Evolutionary conservation across 2,797 vertebrate species (phyloP).

Genomic region (Semaprochilodus insignis): DNA sequence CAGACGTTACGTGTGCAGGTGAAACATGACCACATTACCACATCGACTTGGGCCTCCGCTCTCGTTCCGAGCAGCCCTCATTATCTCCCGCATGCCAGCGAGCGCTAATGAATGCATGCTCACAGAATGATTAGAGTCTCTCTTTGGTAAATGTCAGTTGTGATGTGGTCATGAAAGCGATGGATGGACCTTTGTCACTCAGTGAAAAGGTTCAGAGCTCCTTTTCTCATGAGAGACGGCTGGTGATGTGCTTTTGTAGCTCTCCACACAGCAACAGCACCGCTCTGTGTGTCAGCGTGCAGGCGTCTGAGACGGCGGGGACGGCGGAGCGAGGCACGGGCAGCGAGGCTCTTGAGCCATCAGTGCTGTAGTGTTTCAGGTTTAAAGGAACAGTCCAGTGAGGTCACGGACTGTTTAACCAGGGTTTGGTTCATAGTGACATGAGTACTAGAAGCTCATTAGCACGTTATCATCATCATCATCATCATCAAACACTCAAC

Average conservation of each 20-base stretch:
- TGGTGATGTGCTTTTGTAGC: conserved; percentile 32
- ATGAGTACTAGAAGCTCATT: too few relatives aligned
- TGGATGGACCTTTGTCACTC: conserved; percentile 43
- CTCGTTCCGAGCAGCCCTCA: conserved; percentile 36
- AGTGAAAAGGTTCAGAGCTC: conserved; percentile 53
- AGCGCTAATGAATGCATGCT: conserved; percentile 55
- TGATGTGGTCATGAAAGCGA: conserved; percentile 38
- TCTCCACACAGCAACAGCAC: conserved; percentile 35
- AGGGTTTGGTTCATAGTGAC: too few relatives aligned
- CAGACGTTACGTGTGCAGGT: background rate
- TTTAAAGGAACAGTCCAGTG: background rate
- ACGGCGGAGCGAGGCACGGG: conserved; percentile 17
- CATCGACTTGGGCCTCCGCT: conserved; percentile 20
- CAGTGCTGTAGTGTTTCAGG: background rate
- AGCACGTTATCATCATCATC: too few relatives aligned
- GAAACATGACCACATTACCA: conserved; percentile 24
- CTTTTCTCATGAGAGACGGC: conserved; percentile 35
- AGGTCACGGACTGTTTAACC: too few relatives aligned
- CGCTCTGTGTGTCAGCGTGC: conserved; percentile 36
- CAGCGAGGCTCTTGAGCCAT: conserved; percentile 10
- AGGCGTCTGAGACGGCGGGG: conserved; percentile 24
- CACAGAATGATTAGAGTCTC: conserved; percentile 34
- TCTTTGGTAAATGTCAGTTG: conserved; percentile 49
- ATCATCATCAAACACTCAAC: too few relatives aligned
- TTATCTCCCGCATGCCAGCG: conserved; percentile 37